A percentile compares a stretch with the other conserved stretches of the same genome.
Evolutionary conservation across 2,888 invertebrate species (phyloP).

Genomic region (Tetragnatha montana): DNA sequence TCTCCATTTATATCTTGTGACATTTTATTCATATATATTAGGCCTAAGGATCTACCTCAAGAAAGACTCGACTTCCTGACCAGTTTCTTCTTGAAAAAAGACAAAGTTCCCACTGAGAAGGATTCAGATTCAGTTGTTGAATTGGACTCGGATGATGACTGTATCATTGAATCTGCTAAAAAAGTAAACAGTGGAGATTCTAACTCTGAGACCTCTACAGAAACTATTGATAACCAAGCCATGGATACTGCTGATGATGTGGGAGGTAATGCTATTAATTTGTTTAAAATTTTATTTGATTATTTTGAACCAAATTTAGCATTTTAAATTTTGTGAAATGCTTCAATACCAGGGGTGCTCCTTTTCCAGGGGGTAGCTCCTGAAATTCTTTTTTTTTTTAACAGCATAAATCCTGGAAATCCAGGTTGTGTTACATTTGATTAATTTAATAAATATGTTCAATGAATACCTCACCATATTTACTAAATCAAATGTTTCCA

Average conservation of each 20-base stretch:
- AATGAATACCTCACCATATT: too few relatives aligned
- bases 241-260: not conserved
- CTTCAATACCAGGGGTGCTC: too few relatives aligned
- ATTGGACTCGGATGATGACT: slow-evolving; percentile 2
- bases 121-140: not conserved
- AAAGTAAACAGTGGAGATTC: too few relatives aligned
- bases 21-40: slow-evolving; percentile 21
- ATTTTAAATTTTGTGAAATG: too few relatives aligned
- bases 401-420: too few relatives aligned
- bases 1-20: not conserved
- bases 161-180: not conserved
- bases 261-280: not conserved
- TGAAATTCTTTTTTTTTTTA: too few relatives aligned
- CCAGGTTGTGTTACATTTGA: too few relatives aligned
- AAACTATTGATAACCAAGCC: not conserved
- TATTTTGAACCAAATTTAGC: too few relatives aligned
- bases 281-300: too few relatives aligned
- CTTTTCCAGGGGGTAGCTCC: too few relatives aligned
- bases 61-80: slow-evolving; percentile 10
- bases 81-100: slow-evolving; percentile 1
- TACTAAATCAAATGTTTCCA: not conserved
- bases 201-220: too few relatives aligned
- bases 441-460: too few relatives aligned
- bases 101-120: not conserved
- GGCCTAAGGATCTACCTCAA: slow-evolving; percentile 15